A percentile compares a stretch with the other conserved stretches of the same genome.
phyloP scores from a whole-genome alignment of 2,113 vertebrate genomes.

The Tretioscincus oriximinensis region DNA sequence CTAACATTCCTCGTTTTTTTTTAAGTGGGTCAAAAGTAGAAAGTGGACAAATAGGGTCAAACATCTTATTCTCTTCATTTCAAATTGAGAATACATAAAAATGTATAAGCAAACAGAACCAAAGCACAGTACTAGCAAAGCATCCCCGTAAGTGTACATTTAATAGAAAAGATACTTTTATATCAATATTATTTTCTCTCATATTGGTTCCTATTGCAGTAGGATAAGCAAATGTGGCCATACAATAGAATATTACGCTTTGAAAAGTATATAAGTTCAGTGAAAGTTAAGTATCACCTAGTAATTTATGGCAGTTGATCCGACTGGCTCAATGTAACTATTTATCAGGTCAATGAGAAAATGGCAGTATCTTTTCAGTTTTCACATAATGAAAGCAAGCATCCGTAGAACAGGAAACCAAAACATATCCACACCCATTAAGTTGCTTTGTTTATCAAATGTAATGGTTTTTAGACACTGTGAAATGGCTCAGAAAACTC shows the following conservation, averaged over 20 bases:
- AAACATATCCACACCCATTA: neutral
- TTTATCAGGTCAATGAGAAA: neutral
- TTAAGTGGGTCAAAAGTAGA: too few relatives aligned
- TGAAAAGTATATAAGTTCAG: neutral
- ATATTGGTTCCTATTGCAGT: neutral
- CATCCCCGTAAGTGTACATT: neutral
- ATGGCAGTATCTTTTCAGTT: neutral
- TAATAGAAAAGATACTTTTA: neutral
- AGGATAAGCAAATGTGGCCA: neutral
- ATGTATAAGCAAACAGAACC: neutral
- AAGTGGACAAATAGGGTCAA: neutral
- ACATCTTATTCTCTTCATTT: neutral
- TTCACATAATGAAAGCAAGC: neutral
- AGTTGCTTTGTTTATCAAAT: neutral
- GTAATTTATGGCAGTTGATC: neutral
- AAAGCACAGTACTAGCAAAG: neutral
- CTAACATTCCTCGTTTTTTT: neutral
- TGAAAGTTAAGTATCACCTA: neutral
- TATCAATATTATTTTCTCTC: neutral
- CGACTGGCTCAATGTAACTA: neutral
- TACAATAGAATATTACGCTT: too few relatives aligned
- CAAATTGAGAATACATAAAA: neutral
- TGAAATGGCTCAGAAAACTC: neutral
- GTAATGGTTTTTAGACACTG: neutral
- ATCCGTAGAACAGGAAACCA: constrained; percentile 2